Conservation (phyloP, 2,113 vertebrate species). For the Gobiocypris rarus region DNA sequence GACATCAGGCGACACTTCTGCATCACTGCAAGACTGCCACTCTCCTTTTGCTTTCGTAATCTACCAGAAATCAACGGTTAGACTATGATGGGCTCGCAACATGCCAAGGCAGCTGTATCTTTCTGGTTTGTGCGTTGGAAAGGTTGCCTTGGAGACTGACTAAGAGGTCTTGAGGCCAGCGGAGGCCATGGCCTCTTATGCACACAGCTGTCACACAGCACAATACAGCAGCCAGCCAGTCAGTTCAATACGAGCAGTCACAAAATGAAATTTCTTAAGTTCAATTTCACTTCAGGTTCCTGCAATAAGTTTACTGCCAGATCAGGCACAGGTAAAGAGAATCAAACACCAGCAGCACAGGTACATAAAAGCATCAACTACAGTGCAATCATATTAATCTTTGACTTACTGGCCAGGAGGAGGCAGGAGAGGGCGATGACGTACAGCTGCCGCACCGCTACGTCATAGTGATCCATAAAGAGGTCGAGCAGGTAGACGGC, state of each 20-base stretch:
- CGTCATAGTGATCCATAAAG: constrained; percentile 88
- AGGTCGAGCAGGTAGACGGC: constrained; percentile 89
- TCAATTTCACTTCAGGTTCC: not conserved
- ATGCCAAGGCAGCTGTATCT: constrained; percentile 24
- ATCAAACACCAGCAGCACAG: not conserved
- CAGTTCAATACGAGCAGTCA: not conserved
- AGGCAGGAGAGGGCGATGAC: constrained; percentile 85
- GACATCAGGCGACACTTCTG: constrained; percentile 28
- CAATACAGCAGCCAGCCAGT: constrained; percentile 25
- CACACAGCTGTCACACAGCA: constrained; percentile 42
- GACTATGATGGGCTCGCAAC: not conserved
- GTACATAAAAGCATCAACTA: not conserved
- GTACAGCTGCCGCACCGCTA: constrained; percentile 85
- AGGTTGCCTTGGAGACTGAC: constrained; percentile 37
- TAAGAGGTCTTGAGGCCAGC: constrained; percentile 19
- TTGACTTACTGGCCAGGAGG: constrained; percentile 87
- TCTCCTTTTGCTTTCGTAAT: constrained; percentile 8
- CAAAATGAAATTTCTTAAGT: not conserved
- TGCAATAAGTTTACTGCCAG: too few relatives aligned
- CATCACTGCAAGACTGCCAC: not conserved
- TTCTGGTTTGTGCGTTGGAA: not conserved
- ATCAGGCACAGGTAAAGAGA: not conserved
- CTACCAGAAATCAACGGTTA: not conserved
- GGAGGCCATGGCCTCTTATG: constrained; percentile 28
- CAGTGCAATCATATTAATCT: not conserved